Evolutionary conservation across 2,888 invertebrate species (phyloP), one percentile per base, ranked within the genome.

Genomic region (Peribatodes rhomboidaria): DNA sequence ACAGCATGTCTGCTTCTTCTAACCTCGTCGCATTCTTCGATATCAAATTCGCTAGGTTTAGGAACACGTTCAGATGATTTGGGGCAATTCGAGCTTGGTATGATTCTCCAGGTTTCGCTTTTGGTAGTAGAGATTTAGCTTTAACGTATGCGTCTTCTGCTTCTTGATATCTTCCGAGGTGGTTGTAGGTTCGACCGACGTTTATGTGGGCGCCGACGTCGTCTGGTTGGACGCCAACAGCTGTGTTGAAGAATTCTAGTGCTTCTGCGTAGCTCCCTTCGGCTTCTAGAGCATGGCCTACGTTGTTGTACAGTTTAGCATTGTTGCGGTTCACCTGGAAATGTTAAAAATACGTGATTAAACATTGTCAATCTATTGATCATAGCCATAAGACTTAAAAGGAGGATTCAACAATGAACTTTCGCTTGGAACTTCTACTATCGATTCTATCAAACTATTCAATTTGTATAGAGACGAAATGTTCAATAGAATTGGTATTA

Each of bases 201-300:
- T 99, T 99, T 76, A 99, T 99, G 86, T 99, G 98, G 6, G 99
- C 98, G 0, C 99, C 99, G 50, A 99, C 98, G 86, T 99, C 99
- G 84, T 99, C 99, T 13, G 97, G 96, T 88, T 99, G 99, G 9
- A 99, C 98, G 81, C 95, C 95, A 20, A 98, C 98, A 13, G 99
- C 99, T 78, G 97, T 97, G 82, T 97, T 96, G 87, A 99, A 99
- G 91, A 98, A 99, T 70, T 95, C 94, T 63, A 99, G 90, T 0
- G 99, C 99, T 84, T 98, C 98, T 1, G 90, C 88, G 76, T 94
- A 96, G 31, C 92, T 93, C 0, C 94, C 94, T 18, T 94, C 95
- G 13, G 94, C 96, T 93, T 99, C 99, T 74, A 99, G 92, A 0
- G 98, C 98, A 88, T 99, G 99, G 0, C 99, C 99, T 1, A 99